phyloP scores from a whole-genome alignment of 2,797 vertebrate genomes.

The Ctenosaura bakeri region DNA sequence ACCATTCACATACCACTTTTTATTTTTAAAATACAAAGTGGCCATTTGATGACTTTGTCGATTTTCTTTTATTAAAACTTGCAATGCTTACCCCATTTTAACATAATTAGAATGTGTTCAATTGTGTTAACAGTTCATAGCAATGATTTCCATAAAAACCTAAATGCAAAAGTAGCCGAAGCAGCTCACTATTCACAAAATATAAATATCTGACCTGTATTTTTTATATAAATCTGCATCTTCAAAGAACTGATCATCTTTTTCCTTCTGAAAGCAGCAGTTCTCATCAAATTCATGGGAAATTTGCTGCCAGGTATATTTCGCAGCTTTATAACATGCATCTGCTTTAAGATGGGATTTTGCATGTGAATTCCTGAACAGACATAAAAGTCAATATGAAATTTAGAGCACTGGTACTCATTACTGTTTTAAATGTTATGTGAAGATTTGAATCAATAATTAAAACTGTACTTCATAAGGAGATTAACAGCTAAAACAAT shows the following conservation, averaged over 20 bases:
- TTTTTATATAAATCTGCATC: conserved; percentile 57
- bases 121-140: neutral
- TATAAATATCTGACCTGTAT: conserved; percentile 47
- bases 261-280: conserved; percentile 19
- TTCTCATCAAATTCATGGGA: conserved; percentile 10
- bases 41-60: neutral
- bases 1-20: too few relatives aligned
- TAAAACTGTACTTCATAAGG: neutral
- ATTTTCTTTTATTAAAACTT: neutral
- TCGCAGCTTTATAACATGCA: conserved; percentile 34
- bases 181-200: neutral
- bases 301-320: conserved; percentile 60
- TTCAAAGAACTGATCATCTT: conserved; percentile 47
- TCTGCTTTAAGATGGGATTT: conserved; percentile 62
- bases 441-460: neutral
- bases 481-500: neutral
- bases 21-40: too few relatives aligned
- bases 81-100: neutral
- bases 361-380: conserved; percentile 59
- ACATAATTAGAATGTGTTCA: neutral
- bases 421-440: conserved; percentile 1
- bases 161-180: neutral
- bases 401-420: neutral
- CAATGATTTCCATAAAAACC: neutral
- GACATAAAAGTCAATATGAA: conserved; percentile 12